Base-by-base conservation (phyloP, 2,797 vertebrate species). In the Acipenser transmontanus region DNA sequence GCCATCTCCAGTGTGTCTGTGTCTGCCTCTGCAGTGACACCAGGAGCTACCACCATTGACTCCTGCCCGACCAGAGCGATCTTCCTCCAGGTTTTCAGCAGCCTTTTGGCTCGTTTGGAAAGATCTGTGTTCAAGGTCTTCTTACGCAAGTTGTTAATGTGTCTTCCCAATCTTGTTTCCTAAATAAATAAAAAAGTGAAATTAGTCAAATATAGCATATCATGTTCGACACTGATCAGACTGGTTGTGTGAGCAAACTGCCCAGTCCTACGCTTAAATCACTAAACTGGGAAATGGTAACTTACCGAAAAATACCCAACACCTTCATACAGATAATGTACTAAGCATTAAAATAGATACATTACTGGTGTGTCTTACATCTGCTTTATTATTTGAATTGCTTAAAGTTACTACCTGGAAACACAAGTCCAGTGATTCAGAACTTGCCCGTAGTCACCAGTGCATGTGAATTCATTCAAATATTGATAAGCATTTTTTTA, bases 71-170 rank as follows among this genome's bases (percentile, higher is more conserved):
- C 17, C 54, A 57, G 54, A 1, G 61, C 49, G 11, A 62, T 47
- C 61, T 62, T 34, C n/a, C 8, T 12, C 61, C 61, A 62, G 61
- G 11, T 62, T 34, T 49, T 47, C n/a, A 62, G 11, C 34, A 62
- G 61, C 14, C 20, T 62, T 17, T 62, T 62, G 12, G 61, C 61
- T 62, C 61, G 13, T 62, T 34, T 62, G 7, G 61, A 47, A n/a
- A 62, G 61, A 2, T 62, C 61, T 62, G 13, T 11, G 10, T 62
- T 62, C 7, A 47, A 11, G 61, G 61, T 62, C n/a, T 62, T 62
- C 61, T 62, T 62, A 8, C 61, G n/a, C 34, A 62, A 47, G 49
- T 34, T 49, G 61, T 62, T 62, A 17, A 62, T 34, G 61, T 47
- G 17, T 62, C 20, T 62, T 47, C 61, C 61, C 9, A 62, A n/a